Evolutionary conservation across 2,888 invertebrate genomes (phyloP).

Genomic region (Drosophila tripunctata): DNA sequence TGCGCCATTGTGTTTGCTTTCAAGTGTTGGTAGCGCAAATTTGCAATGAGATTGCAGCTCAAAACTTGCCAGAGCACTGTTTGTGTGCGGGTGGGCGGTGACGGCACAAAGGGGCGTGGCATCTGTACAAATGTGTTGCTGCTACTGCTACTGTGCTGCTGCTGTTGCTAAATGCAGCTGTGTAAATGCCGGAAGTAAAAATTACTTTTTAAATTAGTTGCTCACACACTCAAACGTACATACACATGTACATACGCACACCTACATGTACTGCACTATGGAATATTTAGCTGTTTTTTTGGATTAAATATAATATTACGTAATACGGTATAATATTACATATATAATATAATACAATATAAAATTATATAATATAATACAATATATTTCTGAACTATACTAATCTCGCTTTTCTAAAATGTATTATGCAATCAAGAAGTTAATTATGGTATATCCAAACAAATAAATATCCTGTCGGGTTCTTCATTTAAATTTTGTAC

Average conservation of each 20-base stretch:
- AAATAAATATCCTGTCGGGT: no score
- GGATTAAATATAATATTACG: no score
- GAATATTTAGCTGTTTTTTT: no score
- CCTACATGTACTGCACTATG: background rate
- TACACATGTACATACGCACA: background rate
- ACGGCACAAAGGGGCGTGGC: constrained; percentile 4
- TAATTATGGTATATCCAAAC: no score
- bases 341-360: no score
- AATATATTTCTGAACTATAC: no score
- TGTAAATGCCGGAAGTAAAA: constrained; percentile 76
- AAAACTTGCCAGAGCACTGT: constrained; percentile 8
- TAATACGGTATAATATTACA: no score
- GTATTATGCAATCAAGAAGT: no score
- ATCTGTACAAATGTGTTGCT: background rate
- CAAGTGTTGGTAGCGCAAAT: constrained; percentile 33
- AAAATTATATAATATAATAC: no score
- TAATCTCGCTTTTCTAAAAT: no score
- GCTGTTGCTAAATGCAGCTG: constrained; percentile 62
- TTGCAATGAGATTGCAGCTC: constrained; percentile 28
- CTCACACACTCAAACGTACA: constrained; percentile 18
- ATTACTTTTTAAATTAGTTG: constrained; percentile 79
- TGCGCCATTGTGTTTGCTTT: constrained; percentile 46
- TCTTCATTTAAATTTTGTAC: no score
- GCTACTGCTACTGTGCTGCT: no score
- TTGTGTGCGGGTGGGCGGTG: background rate